Base-by-base conservation (phyloP, 2,797 vertebrate genomes). In the Notamacropus eugenii region DNA sequence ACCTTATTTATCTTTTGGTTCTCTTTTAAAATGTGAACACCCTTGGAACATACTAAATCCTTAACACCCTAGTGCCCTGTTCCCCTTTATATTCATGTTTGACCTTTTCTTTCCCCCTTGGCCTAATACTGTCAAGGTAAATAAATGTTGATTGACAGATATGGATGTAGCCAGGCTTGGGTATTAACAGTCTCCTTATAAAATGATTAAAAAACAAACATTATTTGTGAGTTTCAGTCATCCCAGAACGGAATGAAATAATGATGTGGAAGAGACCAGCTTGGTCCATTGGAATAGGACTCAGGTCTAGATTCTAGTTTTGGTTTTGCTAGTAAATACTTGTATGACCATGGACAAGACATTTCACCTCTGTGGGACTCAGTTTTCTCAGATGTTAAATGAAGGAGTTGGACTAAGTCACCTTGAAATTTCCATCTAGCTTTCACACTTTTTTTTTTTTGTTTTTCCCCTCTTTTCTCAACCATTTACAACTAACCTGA, bases 141-240 rank as follows among this genome's bases (percentile, higher is more conserved):
- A 50, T 87, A 87, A 87, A 87, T 50, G 22, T 50, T 50, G 74
- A 46, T 12, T 27, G 74, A 50, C 22, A 27, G 74, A 87, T 46
- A 4, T 50, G 40, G n/a, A 46, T 46, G 24, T 50, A 27, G 24
- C 9, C 74, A 24, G 74, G 74, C 40, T 87, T 87, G 40, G 74
- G 40, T 87, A 34, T 87, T 87, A 87, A 46, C 22, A 27, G 40
- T 9, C 24, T 82, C n/a, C n/a, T 29, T 82, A 82, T 8, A 82
- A 87, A 87, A 87, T 87, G 74, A 87, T 87, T 87, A 50, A 87
- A 87, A 87, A 82, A 82, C n/a, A 82, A 82, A 82, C 67, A 82
- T 19, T 40, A 82, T 82, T 82, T 4, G 1, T 87, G 22, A 46
- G 74, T 24, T 50, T 27, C 40, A 50, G 40, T 27, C 9, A 24